Percentiles rank a stretch among this genome's conserved stretches.
Evolutionary conservation across 1,140 invertebrate genomes (phyloP).

Genomic region (Cheumatopsyche charites): DNA sequence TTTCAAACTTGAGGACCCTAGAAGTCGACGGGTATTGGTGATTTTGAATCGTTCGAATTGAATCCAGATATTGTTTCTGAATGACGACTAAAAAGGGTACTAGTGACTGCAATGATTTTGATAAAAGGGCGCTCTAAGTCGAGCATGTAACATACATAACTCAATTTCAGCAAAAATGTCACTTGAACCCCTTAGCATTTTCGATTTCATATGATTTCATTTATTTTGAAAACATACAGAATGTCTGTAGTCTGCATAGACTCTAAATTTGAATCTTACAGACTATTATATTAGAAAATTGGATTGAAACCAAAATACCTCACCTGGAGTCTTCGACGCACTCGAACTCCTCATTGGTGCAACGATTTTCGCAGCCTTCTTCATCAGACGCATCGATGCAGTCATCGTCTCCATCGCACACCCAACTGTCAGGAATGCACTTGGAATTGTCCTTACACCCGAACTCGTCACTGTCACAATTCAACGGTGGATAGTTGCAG

Average conservation of each 20-base stretch:
- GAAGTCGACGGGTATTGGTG: no score
- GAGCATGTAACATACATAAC: not conserved
- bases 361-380: not conserved
- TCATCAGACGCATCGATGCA: constrained; percentile 1
- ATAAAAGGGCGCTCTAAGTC: not conserved
- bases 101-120: not conserved
- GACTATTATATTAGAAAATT: no score
- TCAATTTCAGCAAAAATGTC: no score
- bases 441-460: not conserved
- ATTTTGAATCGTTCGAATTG: no score
- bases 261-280: no score
- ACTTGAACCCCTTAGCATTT: no score
- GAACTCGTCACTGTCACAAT: not conserved
- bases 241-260: not conserved
- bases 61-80: not conserved
- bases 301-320: not conserved
- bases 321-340: constrained; percentile 48
- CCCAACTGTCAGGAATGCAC: not conserved
- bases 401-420: not conserved
- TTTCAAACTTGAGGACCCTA: not conserved
- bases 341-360: not conserved
- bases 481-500: not conserved
- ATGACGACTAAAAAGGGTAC: not conserved
- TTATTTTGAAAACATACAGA: not conserved
- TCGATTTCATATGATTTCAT: not conserved